A percentile compares a stretch with the other conserved stretches of the same genome.
Evolutionary conservation across 2,888 invertebrate species (phyloP).

Genomic region (Volucella inanis): DNA sequence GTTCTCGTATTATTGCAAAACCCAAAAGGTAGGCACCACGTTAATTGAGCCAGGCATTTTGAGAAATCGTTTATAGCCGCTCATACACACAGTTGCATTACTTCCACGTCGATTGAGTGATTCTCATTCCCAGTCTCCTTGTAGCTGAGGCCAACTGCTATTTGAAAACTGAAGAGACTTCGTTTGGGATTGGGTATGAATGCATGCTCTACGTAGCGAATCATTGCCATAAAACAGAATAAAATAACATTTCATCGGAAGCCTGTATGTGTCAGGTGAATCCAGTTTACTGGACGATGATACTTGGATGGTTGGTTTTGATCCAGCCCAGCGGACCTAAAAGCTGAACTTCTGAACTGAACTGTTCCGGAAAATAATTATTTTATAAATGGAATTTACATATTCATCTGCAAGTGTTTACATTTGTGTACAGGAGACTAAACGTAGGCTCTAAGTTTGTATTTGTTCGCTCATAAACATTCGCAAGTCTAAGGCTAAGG

Average conservation of each 20-base stretch:
- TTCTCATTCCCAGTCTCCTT: conserved; percentile 44
- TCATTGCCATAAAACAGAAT: conserved; percentile 57
- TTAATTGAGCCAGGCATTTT: conserved; percentile 71
- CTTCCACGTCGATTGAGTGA: conserved; percentile 72
- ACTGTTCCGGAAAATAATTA: conserved; percentile 58
- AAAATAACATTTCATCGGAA: conserved; percentile 70
- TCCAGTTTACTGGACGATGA: conserved; percentile 42
- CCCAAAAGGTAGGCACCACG: conserved; percentile 63
- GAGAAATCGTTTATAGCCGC: conserved; percentile 69
- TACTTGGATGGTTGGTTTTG: conserved; percentile 21
- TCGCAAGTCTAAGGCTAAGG: too few species aligned
- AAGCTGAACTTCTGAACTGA: conserved; percentile 18
- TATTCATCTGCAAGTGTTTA: conserved; percentile 27
- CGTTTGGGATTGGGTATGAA: not conserved
- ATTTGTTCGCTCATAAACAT: too few species aligned
- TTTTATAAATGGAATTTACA: conserved; percentile 72
- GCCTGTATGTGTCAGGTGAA: conserved; percentile 71
- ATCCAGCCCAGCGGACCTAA: conserved; percentile 3
- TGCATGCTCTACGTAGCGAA: not conserved
- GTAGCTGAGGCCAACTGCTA: not conserved
- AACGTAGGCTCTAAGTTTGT: too few species aligned
- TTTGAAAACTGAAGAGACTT: not conserved
- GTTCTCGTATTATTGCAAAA: conserved; percentile 49
- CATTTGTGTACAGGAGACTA: not conserved
- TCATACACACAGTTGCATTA: conserved; percentile 64